phyloP scores from a whole-genome alignment of 2,113 vertebrate species.

The Chaenogobius annularis region DNA sequence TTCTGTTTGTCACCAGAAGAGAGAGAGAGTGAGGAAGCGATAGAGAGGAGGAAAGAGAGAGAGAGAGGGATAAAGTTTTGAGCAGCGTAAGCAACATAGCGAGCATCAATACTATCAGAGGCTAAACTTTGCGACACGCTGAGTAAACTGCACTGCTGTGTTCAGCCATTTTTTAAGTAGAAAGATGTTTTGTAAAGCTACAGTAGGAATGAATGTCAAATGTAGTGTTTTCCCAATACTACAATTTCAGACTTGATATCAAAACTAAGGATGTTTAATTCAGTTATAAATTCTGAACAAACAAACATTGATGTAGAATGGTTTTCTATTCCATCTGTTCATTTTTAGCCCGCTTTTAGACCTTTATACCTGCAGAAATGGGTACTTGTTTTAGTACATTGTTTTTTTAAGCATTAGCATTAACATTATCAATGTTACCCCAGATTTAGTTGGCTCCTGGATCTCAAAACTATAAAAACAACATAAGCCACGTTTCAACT shows the following conservation, averaged over 20 bases:
- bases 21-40: neutral
- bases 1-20: slow-evolving; percentile 20
- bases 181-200: neutral
- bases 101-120: slow-evolving; percentile 6
- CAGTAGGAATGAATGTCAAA: neutral
- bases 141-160: neutral
- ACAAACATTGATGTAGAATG: too few species aligned
- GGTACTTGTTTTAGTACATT: too few species aligned
- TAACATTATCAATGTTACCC: too few species aligned
- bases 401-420: too few species aligned
- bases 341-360: too few species aligned
- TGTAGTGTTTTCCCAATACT: neutral
- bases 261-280: too few species aligned
- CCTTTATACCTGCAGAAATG: too few species aligned
- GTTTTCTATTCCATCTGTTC: too few species aligned
- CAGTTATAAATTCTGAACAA: neutral
- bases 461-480: too few species aligned
- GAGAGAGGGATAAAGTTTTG: slow-evolving; percentile 24
- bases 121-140: neutral
- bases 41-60: neutral
- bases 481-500: too few species aligned
- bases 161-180: neutral
- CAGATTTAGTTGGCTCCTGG: too few species aligned
- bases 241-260: neutral
- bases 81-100: slow-evolving; percentile 21